These are phyloP conservation scores for Callyntrura guangdongensis DNA, from an alignment of 2,888 invertebrate species.

Conservation along the genomic window DNA sequence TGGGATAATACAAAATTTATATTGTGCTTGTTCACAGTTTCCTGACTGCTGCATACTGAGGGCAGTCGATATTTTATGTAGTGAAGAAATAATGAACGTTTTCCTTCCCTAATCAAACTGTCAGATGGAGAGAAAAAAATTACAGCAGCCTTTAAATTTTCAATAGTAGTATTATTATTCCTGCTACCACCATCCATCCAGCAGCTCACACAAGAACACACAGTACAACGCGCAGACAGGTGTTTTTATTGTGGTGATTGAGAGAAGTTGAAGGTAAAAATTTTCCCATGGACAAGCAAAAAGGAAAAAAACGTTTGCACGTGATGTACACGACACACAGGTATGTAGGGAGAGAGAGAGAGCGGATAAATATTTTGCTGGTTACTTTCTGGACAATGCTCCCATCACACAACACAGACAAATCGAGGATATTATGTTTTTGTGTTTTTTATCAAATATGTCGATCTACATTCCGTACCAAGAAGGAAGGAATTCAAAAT, in stretches of 20 bases:
- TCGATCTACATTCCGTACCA: not conserved
- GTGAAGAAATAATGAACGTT: conserved; percentile 39
- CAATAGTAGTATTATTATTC: not conserved
- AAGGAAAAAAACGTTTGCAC: not conserved
- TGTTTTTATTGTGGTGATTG: not conserved
- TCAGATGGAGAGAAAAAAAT: not conserved
- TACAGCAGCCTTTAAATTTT: not conserved
- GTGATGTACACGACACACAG: no score
- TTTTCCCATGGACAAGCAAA: conserved; percentile 5
- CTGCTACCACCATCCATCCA: not conserved
- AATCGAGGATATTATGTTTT: no score
- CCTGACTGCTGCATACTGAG: not conserved
- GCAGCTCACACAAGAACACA: not conserved
- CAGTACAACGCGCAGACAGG: not conserved
- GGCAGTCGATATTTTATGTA: not conserved
- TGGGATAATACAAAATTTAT: no score
- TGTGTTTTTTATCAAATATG: no score
- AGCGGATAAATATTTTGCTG: no score
- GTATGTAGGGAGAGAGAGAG: no score
- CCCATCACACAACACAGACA: not conserved
- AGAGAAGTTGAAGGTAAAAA: not conserved
- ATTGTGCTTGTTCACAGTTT: no score
- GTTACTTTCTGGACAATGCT: conserved; percentile 13
- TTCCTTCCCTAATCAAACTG: conserved; percentile 45
- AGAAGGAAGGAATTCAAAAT: conserved; percentile 43